phyloP scores from a whole-genome alignment of 23 tunicate genomes.

The Aplidium turbinatum region DNA sequence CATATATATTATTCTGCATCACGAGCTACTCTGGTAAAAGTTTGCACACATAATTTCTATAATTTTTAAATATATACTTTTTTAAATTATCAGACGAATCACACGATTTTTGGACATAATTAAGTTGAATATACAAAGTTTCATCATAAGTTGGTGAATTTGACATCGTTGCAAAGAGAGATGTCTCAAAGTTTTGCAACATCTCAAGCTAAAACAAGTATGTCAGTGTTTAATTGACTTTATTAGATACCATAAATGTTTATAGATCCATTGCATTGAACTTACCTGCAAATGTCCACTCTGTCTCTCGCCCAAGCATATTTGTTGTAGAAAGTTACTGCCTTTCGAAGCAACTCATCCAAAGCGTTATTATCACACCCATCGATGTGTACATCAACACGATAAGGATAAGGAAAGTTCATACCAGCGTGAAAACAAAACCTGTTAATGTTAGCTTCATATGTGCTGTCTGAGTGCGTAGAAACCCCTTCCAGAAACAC shows the following conservation, averaged over 20 bases:
- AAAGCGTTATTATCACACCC: slow-evolving; percentile 15
- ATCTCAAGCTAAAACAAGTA: no score
- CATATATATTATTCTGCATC: no score
- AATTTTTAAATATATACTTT: no score
- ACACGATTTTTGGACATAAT: no score
- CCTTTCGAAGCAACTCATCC: background rate
- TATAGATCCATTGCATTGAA: background rate
- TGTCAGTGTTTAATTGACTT: no score
- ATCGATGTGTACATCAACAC: background rate
- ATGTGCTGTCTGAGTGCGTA: background rate
- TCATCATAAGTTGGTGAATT: no score
- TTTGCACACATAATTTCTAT: no score
- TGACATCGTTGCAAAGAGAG: background rate
- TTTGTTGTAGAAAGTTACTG: slow-evolving; percentile 1
- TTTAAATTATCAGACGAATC: no score
- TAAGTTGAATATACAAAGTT: no score
- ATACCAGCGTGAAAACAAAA: slow-evolving; percentile 32
- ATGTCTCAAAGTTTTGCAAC: background rate
- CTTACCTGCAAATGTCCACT: slow-evolving; percentile 22
- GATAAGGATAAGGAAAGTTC: background rate
- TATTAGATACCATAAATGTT: no score
- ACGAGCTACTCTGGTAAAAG: no score
- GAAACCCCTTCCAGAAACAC: background rate
- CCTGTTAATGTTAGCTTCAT: slow-evolving; percentile 2
- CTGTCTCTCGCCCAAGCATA: slow-evolving; percentile 13